Conservation (phyloP, 2,113 vertebrate genomes). For the Sebastes schlegelii region DNA sequence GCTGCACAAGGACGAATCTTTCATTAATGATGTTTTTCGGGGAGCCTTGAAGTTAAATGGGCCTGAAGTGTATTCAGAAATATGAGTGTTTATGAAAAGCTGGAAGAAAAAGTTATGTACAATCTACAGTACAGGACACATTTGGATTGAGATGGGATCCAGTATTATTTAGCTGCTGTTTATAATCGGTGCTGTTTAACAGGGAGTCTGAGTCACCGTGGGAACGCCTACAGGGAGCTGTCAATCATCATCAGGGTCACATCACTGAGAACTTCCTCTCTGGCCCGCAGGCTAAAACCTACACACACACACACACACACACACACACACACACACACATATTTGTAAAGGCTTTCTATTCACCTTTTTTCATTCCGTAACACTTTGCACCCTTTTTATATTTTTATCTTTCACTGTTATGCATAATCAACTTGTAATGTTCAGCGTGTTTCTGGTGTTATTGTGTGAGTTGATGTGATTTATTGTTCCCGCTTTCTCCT, state of each 20-base stretch:
- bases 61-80: slow-evolving; percentile 14
- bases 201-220: slow-evolving; percentile 38
- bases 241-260: slow-evolving; percentile 53
- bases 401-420: neutral
- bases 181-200: slow-evolving; percentile 1
- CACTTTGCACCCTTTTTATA: neutral
- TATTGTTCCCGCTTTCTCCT: slow-evolving; percentile 8
- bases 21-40: slow-evolving; percentile 28
- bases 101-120: neutral
- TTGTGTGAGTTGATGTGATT: slow-evolving; percentile 13
- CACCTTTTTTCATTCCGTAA: neutral
- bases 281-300: slow-evolving; percentile 16
- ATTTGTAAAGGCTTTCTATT: neutral
- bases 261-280: slow-evolving; percentile 26
- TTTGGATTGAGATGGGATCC: neutral
- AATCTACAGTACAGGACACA: neutral
- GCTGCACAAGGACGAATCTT: slow-evolving; percentile 31
- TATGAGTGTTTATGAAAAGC: slow-evolving; percentile 5
- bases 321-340: neutral
- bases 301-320: neutral
- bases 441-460: neutral
- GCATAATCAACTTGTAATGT: slow-evolving; percentile 1
- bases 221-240: slow-evolving; percentile 49
- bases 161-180: neutral
- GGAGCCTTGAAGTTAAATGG: slow-evolving; percentile 32